A percentile compares a stretch with the other conserved stretches of the same genome.
phyloP scores from a whole-genome alignment of 2,888 invertebrate genomes.

The Gnatocerus cornutus region DNA sequence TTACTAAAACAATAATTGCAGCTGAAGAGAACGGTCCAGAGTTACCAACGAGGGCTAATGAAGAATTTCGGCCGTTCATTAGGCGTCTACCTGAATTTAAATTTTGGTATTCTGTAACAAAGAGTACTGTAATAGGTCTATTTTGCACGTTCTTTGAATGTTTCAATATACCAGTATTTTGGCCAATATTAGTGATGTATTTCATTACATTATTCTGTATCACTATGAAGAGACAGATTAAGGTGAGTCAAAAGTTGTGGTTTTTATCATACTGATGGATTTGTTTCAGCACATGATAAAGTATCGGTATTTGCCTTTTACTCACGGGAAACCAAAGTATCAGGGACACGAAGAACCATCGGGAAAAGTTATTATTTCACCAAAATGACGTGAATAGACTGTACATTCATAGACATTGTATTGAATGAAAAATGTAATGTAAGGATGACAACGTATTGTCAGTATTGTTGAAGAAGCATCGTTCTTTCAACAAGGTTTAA shows the following conservation, averaged over 20 bases:
- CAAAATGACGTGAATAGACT: conserved; percentile 58
- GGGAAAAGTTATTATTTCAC: conserved; percentile 62
- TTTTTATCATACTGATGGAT: neutral
- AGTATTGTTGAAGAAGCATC: conserved; percentile 33
- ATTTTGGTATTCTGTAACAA: conserved; percentile 98
- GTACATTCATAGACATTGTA: conserved; percentile 40
- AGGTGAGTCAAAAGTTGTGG: conserved; percentile 79
- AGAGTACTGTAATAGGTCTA: conserved; percentile 92
- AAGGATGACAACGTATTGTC: conserved; percentile 29
- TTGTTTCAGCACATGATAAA: conserved; percentile 97
- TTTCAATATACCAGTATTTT: conserved; percentile 99
- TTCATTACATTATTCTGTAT: conserved; percentile 98
- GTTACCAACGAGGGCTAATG: conserved; percentile 94
- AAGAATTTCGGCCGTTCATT: conserved; percentile 99
- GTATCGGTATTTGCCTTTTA: conserved; percentile 99
- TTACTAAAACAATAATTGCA: conserved; percentile 55
- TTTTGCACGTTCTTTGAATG: conserved; percentile 97
- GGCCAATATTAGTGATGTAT: conserved; percentile 99
- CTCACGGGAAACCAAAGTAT: conserved; percentile 97
- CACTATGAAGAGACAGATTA: conserved; percentile 99
- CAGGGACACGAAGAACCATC: conserved; percentile 76
- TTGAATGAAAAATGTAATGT: conserved; percentile 27
- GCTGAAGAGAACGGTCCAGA: conserved; percentile 91
- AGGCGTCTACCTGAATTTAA: conserved; percentile 98
- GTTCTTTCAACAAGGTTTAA: conserved; percentile 5